Percentiles rank a stretch among this genome's conserved stretches.
Evolutionary conservation across 2,888 invertebrate genomes (phyloP).

Genomic region (Melanchra persicariae): DNA sequence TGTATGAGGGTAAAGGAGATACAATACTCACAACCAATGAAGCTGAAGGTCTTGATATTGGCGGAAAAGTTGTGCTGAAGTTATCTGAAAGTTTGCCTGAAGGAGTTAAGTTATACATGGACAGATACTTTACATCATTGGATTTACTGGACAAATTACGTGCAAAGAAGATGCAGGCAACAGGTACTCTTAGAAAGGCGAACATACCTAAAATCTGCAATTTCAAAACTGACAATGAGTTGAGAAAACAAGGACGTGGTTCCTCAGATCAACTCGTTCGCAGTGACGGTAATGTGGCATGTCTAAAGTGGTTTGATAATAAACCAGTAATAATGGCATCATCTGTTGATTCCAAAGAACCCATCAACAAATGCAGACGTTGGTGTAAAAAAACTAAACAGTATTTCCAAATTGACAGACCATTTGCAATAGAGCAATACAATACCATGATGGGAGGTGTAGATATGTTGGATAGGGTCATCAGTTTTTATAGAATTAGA

Average conservation of each 20-base stretch:
- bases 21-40: conserved; percentile 4
- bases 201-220: conserved; percentile 4
- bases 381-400: conserved; percentile 19
- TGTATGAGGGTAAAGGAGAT: conserved; percentile 8
- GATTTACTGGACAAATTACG: conserved; percentile 23
- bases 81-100: too few relatives aligned
- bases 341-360: conserved; percentile 10
- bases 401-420: conserved; percentile 14
- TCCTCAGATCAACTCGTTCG: conserved; percentile 16
- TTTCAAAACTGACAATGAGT: conserved; percentile 1
- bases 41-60: conserved; percentile 15
- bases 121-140: not conserved
- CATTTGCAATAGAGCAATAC: conserved; percentile 8
- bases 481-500: conserved; percentile 8
- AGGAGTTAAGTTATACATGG: not conserved
- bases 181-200: not conserved
- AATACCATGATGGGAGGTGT: conserved; percentile 3
- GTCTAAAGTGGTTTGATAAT: not conserved
- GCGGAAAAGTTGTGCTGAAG: conserved; percentile 15
- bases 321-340: conserved; percentile 27
- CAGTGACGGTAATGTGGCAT: conserved; percentile 11
- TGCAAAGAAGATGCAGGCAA: conserved; percentile 19
- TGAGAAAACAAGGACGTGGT: conserved; percentile 12
- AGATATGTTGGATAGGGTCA: conserved; percentile 10
- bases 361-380: conserved; percentile 10